Evolutionary conservation across 2,113 vertebrate species (phyloP).

Genomic region (Prietella phreatophila): DNA sequence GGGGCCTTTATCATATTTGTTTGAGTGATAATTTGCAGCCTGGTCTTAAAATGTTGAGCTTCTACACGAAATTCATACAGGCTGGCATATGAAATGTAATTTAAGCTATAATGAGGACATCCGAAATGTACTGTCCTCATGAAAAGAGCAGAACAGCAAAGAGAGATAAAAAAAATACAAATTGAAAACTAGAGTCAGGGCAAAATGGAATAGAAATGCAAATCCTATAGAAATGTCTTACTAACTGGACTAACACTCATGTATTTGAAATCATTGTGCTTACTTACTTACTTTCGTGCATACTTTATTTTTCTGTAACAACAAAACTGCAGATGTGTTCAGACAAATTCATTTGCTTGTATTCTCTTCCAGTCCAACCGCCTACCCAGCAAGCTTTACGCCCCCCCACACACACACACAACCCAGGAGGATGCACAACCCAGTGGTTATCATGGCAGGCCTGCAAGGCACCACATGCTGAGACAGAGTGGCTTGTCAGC

Average conservation of each 20-base stretch:
- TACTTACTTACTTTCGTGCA: background rate
- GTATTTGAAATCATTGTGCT: background rate
- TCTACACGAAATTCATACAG: background rate
- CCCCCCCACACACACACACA: conserved; percentile 22
- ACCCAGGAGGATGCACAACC: background rate
- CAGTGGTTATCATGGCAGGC: background rate
- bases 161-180: background rate
- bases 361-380: conserved; percentile 25
- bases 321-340: background rate
- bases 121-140: background rate
- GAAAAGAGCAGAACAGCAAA: background rate
- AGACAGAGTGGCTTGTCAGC: background rate
- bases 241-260: background rate
- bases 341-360: conserved; percentile 5
- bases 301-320: background rate
- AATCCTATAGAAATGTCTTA: background rate
- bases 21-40: background rate
- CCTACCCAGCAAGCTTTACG: conserved; percentile 24
- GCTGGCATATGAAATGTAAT: background rate
- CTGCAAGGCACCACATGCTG: background rate
- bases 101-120: background rate
- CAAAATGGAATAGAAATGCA: background rate
- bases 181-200: background rate
- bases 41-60: background rate
- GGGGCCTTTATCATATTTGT: background rate